A percentile compares a stretch with the other conserved stretches of the same genome.
Evolutionary conservation across 2,888 invertebrate species (phyloP).

Genomic region (Aelia acuminata): DNA sequence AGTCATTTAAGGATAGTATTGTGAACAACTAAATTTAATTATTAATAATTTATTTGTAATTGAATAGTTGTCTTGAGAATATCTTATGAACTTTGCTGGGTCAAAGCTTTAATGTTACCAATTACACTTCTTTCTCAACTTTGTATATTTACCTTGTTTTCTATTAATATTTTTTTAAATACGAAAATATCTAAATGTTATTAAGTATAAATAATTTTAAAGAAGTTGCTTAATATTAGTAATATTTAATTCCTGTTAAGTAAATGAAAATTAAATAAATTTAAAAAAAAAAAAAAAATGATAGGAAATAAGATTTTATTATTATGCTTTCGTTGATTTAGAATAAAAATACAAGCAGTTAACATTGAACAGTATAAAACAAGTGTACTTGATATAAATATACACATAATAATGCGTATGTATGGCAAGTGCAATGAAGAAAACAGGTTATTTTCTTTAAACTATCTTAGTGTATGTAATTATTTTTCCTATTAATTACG

Average conservation of each 20-base stretch:
- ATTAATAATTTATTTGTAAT: conserved; percentile 38
- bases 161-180: conserved; percentile 46
- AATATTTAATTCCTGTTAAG: conserved; percentile 40
- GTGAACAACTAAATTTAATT: conserved; percentile 19
- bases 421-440: neutral
- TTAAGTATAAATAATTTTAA: conserved; percentile 46
- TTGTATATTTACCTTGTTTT: conserved; percentile 53
- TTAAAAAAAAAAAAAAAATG: neutral
- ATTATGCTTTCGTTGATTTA: conserved; percentile 5
- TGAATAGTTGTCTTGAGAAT: conserved; percentile 50
- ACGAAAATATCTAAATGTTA: conserved; percentile 46
- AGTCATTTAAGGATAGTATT: conserved; percentile 1
- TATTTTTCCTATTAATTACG: neutral
- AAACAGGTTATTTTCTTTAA: neutral
- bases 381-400: no score
- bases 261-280: conserved; percentile 33
- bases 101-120: conserved; percentile 57
- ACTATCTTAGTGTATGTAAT: neutral
- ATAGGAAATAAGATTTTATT: conserved; percentile 37
- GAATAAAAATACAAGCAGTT: conserved; percentile 6
- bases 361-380: neutral
- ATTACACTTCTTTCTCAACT: conserved; percentile 27
- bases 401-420: neutral
- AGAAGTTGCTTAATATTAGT: conserved; percentile 54
- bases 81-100: conserved; percentile 58